Evolutionary conservation across 2,888 invertebrate species (phyloP).

Genomic region (Corythucha ciliata): DNA sequence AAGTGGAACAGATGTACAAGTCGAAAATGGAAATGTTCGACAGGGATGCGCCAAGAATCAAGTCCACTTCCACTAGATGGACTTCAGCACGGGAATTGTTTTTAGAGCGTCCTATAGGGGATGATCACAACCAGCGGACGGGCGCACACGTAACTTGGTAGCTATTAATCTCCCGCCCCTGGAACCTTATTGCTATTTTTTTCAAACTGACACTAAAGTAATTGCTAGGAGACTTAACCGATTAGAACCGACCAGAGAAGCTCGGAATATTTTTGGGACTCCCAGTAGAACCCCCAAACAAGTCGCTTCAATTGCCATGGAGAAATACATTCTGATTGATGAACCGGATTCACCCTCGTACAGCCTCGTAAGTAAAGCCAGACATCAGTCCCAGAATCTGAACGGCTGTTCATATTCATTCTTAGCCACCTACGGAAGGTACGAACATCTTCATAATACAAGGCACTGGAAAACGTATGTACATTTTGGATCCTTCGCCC

Average conservation of each 20-base stretch:
- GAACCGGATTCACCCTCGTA: slow-evolving; percentile 58
- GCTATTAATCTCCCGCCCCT: too few species aligned
- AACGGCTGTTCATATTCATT: not conserved
- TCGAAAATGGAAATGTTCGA: slow-evolving; percentile 52
- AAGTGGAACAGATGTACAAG: slow-evolving; percentile 50
- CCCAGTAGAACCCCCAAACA: slow-evolving; percentile 42
- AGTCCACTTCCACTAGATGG: slow-evolving; percentile 21
- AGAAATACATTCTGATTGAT: slow-evolving; percentile 66
- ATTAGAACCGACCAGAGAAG: slow-evolving; percentile 59
- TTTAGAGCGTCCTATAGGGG: too few species aligned
- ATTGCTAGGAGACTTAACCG: slow-evolving; percentile 59
- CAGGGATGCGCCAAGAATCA: slow-evolving; percentile 53
- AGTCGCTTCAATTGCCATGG: slow-evolving; percentile 48
- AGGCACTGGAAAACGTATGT: slow-evolving; percentile 60
- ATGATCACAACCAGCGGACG: too few species aligned
- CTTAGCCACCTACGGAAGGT: slow-evolving; percentile 68
- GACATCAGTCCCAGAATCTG: not conserved
- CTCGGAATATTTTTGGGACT: slow-evolving; percentile 65
- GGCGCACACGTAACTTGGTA: too few species aligned
- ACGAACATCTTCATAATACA: slow-evolving; percentile 67
- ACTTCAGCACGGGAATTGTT: too few species aligned
- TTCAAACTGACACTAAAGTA: not conserved
- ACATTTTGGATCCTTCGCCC: slow-evolving; percentile 63
- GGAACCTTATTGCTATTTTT: not conserved
- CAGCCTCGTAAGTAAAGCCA: slow-evolving; percentile 44